Evolutionary conservation across 2,113 vertebrate genomes (phyloP).

Genomic region (Struthio camelus): DNA sequence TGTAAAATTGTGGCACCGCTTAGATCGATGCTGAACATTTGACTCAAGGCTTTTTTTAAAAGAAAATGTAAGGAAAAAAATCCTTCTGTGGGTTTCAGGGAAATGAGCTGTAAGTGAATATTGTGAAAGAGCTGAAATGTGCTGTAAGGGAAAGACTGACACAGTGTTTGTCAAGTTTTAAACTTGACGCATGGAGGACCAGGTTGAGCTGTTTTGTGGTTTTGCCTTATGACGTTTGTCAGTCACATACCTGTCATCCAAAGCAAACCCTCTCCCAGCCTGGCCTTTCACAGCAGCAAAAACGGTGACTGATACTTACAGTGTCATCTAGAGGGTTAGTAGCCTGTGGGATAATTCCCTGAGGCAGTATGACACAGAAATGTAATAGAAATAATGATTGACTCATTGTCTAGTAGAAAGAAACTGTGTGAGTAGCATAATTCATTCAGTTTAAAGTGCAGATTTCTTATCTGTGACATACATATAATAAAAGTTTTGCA

Average conservation of each 20-base stretch:
- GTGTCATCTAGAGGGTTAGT: constrained; percentile 9
- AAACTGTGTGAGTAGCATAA: constrained; percentile 42
- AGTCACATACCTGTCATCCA: constrained; percentile 32
- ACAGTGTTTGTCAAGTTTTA: constrained; percentile 15
- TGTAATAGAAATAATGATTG: constrained; percentile 34
- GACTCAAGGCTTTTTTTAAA: neutral
- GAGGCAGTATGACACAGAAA: constrained; percentile 38
- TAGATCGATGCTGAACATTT: neutral
- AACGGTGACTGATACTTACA: constrained; percentile 22
- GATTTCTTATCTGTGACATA: neutral
- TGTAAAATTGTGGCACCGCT: neutral
- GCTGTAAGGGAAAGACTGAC: constrained; percentile 14
- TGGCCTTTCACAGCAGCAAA: constrained; percentile 35
- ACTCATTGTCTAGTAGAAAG: constrained; percentile 39
- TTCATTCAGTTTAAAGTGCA: constrained; percentile 26
- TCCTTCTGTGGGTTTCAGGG: neutral
- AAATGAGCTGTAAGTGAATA: neutral
- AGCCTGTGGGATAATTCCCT: constrained; percentile 47
- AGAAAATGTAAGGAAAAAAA: neutral
- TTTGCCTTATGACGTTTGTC: constrained; percentile 46
- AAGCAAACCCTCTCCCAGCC: constrained; percentile 32
- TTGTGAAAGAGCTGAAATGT: constrained; percentile 40
- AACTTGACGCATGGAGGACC: constrained; percentile 34
- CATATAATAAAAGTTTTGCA: neutral
- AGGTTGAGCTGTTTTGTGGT: constrained; percentile 55